These are phyloP conservation scores for Drosophila tripunctata DNA, from an alignment of 2,888 invertebrate genomes.

Conservation along the genomic window DNA sequence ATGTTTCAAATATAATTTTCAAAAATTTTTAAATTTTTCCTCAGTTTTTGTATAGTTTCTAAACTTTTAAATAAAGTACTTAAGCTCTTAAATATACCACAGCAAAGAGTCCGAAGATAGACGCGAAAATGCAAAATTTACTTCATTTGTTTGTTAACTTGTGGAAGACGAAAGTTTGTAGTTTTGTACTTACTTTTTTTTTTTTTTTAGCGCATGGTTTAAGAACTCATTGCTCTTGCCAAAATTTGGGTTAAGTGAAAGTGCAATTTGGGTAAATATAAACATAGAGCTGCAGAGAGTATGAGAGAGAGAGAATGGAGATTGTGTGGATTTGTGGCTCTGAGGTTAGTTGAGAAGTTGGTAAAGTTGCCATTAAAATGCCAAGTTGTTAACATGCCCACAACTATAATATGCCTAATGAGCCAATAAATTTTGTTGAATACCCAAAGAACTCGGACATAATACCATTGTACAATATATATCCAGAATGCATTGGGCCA, in stretches of 20 bases:
- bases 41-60: no score
- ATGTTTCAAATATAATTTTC: neutral
- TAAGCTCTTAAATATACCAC: neutral
- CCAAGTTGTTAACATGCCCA: conserved; percentile 57
- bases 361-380: conserved; percentile 46
- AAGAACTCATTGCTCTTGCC: conserved; percentile 25
- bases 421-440: conserved; percentile 67
- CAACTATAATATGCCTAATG: conserved; percentile 72
- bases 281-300: neutral
- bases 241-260: conserved; percentile 67
- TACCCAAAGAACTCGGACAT: conserved; percentile 43
- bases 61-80: no score
- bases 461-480: no score
- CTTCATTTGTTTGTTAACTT: conserved; percentile 61
- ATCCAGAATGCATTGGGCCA: conserved; percentile 50
- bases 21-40: neutral
- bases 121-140: conserved; percentile 60
- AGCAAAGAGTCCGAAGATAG: conserved; percentile 8
- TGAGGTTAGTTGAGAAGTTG: conserved; percentile 21
- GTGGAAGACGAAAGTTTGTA: conserved; percentile 49
- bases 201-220: conserved; percentile 29
- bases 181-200: conserved; percentile 33
- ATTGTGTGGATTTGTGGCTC: neutral
- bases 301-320: neutral
- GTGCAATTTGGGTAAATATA: conserved; percentile 46